Conservation (phyloP, 2,113 vertebrate genomes). For the Synodontis membranacea region DNA sequence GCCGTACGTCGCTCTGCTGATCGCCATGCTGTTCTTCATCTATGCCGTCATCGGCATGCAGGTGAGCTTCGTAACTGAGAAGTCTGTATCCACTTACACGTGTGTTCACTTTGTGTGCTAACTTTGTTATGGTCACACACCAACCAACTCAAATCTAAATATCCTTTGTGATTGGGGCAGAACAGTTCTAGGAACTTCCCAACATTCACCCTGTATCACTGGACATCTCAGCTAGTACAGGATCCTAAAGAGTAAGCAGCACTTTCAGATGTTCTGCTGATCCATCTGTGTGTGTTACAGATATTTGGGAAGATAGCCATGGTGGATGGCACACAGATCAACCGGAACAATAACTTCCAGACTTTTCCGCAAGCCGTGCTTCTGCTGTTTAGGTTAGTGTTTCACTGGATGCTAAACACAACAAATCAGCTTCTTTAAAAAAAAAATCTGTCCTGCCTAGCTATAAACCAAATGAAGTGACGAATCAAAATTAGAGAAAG, state of each 20-base stretch:
- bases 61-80: slow-evolving; percentile 69
- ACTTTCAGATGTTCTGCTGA: not conserved
- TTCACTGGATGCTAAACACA: not conserved
- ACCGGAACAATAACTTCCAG: slow-evolving; percentile 99
- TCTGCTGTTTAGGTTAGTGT: slow-evolving; percentile 89
- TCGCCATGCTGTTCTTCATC: slow-evolving; percentile 99
- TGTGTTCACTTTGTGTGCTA: not conserved
- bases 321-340: slow-evolving; percentile 95
- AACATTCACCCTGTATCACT: not conserved
- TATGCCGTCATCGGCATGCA: slow-evolving; percentile 99
- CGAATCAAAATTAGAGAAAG: no score
- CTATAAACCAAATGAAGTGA: not conserved
- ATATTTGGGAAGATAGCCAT: slow-evolving; percentile 97
- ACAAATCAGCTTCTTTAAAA: not conserved
- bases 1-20: slow-evolving; percentile 95
- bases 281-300: slow-evolving; percentile 63
- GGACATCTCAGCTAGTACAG: not conserved
- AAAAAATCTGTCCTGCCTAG: not conserved
- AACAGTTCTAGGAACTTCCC: not conserved
- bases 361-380: slow-evolving; percentile 96
- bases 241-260: not conserved
- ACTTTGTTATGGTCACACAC: not conserved
- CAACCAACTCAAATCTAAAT: not conserved
- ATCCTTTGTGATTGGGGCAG: not conserved
- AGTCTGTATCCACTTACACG: not conserved